A percentile compares a stretch with the other conserved stretches of the same genome.
These are phyloP conservation scores for fruit fly (Drosophila melanogaster) DNA, from an alignment of 1,140 invertebrate species.

Conservation along the genomic window Release_6_plus_ISO1_MT NT_037436.4:16720501-16721000, in stretches of 20 bases:
- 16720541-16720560: conserved; percentile 82
- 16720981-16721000: conserved; percentile 78
- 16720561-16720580: conserved; percentile 72
- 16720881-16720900: conserved; percentile 51
- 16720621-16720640: conserved; percentile 64
- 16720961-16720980: conserved; percentile 83
- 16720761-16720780: conserved; percentile 88
- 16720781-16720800: conserved; percentile 68
- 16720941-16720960: conserved; percentile 47
- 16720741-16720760: conserved; percentile 91
- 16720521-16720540: conserved; percentile 73
- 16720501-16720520: conserved; percentile 83
- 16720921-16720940: conserved; percentile 29
- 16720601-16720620: conserved; percentile 75
- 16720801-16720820: conserved; percentile 85
- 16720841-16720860: conserved; percentile 90
- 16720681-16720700: conserved; percentile 60
- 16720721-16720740: conserved; percentile 84
- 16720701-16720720: conserved; percentile 76
- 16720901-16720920: conserved; percentile 36
- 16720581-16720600: conserved; percentile 77
- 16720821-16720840: conserved; percentile 88
- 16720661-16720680: conserved; percentile 74
- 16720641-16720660: conserved; percentile 84
- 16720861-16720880: conserved; percentile 85